phyloP scores from a whole-genome alignment of 1,140 invertebrate genomes.

The Scaptomyza graminum region DNA sequence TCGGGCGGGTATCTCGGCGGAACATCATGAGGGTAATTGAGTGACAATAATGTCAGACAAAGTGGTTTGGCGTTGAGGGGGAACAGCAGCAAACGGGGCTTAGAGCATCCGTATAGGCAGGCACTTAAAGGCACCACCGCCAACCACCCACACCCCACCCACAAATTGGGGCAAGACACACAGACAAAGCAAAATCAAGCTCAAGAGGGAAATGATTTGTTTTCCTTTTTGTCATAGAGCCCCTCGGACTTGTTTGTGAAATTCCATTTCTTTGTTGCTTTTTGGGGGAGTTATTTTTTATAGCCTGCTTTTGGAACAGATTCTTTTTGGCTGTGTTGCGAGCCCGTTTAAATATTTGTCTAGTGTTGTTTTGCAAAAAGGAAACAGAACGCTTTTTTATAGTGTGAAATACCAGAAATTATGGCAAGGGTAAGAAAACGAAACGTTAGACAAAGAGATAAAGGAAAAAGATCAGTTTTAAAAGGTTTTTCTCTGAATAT shows the following conservation, averaged over 20 bases:
- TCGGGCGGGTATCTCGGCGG: slow-evolving; percentile 52
- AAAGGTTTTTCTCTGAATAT: background rate
- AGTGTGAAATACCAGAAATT: background rate
- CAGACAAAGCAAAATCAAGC: slow-evolving; percentile 69
- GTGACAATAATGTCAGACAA: slow-evolving; percentile 83
- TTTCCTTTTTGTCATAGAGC: slow-evolving; percentile 62
- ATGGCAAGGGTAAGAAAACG: background rate
- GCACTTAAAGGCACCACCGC: slow-evolving; percentile 54
- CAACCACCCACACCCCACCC: background rate
- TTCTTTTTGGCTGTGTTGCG: slow-evolving; percentile 32
- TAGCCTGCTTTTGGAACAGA: slow-evolving; percentile 17
- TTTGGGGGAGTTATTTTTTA: slow-evolving; percentile 26
- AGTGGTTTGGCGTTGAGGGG: slow-evolving; percentile 60
- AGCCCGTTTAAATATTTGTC: slow-evolving; percentile 77
- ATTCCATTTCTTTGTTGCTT: slow-evolving; percentile 44
- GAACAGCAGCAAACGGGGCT: slow-evolving; percentile 1
- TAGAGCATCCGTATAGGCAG: slow-evolving; percentile 27
- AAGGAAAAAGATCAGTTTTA: background rate
- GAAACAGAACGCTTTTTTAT: slow-evolving; percentile 45
- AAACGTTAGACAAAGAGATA: background rate
- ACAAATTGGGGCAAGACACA: slow-evolving; percentile 38
- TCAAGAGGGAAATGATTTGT: slow-evolving; percentile 84
- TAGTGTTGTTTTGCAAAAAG: slow-evolving; percentile 54
- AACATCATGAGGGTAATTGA: slow-evolving; percentile 83
- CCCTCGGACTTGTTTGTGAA: slow-evolving; percentile 47